Evolutionary conservation across 2,888 invertebrate genomes (phyloP).

Genomic region (Chymomyza caudatula): DNA sequence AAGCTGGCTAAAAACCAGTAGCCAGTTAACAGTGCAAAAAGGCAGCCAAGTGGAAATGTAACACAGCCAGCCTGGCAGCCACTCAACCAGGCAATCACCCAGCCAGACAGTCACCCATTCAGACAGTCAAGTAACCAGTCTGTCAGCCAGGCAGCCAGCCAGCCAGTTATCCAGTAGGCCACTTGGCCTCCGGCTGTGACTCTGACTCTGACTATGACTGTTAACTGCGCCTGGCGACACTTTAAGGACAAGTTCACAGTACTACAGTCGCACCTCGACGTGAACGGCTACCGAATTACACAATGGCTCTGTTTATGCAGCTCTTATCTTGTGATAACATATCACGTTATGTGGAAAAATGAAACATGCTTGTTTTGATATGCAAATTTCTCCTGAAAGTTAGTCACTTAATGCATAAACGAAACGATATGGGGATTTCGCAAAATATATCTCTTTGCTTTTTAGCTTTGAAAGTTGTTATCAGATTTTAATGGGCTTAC

Average conservation of each 20-base stretch:
- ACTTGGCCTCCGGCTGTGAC: conserved; percentile 1
- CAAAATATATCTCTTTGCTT: no score
- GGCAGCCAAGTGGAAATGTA: conserved; percentile 61
- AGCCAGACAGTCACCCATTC: neutral
- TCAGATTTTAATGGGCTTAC: no score
- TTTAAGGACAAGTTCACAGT: conserved; percentile 18
- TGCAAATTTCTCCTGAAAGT: no score
- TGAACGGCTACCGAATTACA: conserved; percentile 27
- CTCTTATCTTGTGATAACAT: no score
- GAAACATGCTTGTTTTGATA: no score
- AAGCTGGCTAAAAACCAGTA: conserved; percentile 50
- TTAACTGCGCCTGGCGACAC: conserved; percentile 3
- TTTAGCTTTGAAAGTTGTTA: no score
- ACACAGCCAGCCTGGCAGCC: conserved; percentile 26
- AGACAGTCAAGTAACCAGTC: conserved; percentile 6
- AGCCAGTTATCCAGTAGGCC: conserved; percentile 1
- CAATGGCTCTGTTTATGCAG: no score
- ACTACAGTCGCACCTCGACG: neutral
- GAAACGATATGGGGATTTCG: no score
- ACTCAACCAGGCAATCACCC: neutral
- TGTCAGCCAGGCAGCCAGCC: neutral
- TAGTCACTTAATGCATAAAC: no score
- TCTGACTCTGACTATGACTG: neutral
- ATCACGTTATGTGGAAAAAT: no score
- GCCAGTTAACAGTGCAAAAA: conserved; percentile 19